A percentile compares a stretch with the other conserved stretches of the same genome.
phyloP scores from a whole-genome alignment of 1,140 invertebrate species.

The Bradysia coprophila region DNA sequence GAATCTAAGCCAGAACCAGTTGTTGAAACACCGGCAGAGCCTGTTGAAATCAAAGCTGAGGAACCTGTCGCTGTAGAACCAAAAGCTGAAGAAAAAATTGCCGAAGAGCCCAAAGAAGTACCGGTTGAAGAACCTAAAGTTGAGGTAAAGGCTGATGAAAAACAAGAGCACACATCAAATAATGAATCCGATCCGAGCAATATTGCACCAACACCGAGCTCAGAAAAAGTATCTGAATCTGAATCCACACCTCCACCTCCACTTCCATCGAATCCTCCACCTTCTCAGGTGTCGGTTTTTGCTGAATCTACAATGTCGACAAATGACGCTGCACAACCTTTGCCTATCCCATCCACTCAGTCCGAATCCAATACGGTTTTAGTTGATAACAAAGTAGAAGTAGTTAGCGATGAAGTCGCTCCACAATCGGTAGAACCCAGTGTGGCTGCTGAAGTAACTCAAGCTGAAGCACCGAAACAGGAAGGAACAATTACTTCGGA shows the following conservation, averaged over 20 bases:
- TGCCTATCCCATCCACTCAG: background rate
- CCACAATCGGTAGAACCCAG: background rate
- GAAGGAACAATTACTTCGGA: background rate
- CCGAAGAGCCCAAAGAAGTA: background rate
- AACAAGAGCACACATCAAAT: background rate
- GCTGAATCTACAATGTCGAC: conserved; percentile 1
- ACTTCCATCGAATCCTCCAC: background rate
- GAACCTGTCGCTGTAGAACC: background rate
- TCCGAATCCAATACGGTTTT: background rate
- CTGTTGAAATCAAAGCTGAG: background rate
- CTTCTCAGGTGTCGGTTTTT: conserved; percentile 1
- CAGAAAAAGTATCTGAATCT: background rate
- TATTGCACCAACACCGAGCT: background rate
- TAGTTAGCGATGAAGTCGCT: background rate
- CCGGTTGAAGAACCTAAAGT: background rate
- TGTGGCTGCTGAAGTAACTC: background rate
- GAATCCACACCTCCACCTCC: background rate
- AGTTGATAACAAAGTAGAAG: background rate
- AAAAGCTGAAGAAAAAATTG: background rate
- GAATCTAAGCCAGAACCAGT: background rate
- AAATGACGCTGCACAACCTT: background rate
- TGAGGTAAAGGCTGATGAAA: background rate
- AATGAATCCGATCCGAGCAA: background rate
- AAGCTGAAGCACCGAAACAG: background rate
- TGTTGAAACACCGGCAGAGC: background rate